A percentile compares a stretch with the other conserved stretches of the same genome.
These are phyloP conservation scores for Crotalus viridis DNA, from an alignment of 2,113 vertebrate species.

Conservation along the genomic window DNA sequence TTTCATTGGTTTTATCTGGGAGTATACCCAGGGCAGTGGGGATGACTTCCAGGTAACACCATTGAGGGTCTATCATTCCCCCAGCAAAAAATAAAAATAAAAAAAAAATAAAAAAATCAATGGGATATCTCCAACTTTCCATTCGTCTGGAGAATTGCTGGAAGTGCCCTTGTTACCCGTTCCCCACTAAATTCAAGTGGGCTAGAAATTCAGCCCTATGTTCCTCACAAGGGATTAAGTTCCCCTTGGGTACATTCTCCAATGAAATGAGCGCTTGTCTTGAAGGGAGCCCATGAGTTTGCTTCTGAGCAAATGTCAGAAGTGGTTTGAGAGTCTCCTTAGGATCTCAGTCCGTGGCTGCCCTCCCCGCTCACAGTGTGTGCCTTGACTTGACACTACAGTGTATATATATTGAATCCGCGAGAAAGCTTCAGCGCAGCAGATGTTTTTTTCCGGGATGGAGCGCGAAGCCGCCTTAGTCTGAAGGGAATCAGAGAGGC, in stretches of 20 bases:
- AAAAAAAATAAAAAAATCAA: not conserved
- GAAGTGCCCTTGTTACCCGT: not conserved
- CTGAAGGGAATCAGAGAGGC: not conserved
- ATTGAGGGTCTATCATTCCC: not conserved
- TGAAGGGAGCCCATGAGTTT: not conserved
- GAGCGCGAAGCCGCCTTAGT: not conserved
- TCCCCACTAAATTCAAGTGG: not conserved
- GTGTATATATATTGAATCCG: not conserved
- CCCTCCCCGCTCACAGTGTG: accelerated
- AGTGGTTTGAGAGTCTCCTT: not conserved
- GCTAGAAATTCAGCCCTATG: not conserved
- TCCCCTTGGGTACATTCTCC: not conserved
- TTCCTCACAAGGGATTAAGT: not conserved
- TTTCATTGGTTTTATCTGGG: not conserved
- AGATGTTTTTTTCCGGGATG: not conserved
- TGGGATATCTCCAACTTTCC: not conserved
- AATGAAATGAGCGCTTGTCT: not conserved
- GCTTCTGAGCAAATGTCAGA: not conserved
- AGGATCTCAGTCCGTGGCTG: not conserved
- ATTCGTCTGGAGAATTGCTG: not conserved
- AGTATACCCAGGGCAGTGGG: not conserved
- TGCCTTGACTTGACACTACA: not conserved
- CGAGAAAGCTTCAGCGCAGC: not conserved
- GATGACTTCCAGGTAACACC: not conserved
- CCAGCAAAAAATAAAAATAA: not conserved